phyloP scores from a whole-genome alignment of 2,797 vertebrate genomes.

The Helostoma temminkii region DNA sequence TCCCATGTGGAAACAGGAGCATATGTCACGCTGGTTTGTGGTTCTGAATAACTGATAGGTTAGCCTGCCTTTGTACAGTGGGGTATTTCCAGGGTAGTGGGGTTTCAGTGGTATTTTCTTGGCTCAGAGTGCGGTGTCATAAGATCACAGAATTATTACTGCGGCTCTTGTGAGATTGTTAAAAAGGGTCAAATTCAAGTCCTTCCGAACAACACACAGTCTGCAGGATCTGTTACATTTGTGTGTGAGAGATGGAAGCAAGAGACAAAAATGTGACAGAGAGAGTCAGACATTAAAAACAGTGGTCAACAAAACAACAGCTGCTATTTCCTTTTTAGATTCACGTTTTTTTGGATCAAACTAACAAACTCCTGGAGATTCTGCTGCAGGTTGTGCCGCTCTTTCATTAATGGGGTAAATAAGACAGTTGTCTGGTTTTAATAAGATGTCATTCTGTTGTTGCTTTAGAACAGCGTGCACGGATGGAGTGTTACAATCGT shows the following conservation, averaged over 20 bases:
- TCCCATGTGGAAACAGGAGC: not conserved
- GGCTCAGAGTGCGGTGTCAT: too few relatives aligned
- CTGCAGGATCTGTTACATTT: too few relatives aligned
- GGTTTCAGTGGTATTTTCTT: not conserved
- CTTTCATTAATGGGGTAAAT: constrained; percentile 20
- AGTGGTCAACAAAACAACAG: too few relatives aligned
- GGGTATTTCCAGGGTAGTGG: not conserved
- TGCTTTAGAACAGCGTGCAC: too few relatives aligned
- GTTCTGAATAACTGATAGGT: not conserved
- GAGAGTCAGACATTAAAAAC: constrained; percentile 1
- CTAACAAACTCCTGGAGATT: too few relatives aligned
- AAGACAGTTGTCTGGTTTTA: constrained; percentile 33
- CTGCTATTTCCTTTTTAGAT: too few relatives aligned
- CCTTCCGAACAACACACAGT: too few relatives aligned
- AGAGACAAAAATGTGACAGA: constrained; percentile 1
- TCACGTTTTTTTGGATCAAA: constrained; percentile 5
- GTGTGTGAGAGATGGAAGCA: not conserved
- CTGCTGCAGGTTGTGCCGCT: too few relatives aligned
- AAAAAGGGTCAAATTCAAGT: not conserved
- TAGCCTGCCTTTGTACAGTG: not conserved
- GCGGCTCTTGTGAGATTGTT: constrained; percentile 5
- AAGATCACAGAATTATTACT: not conserved
- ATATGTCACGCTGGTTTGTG: constrained; percentile 1
- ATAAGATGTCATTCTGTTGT: constrained; percentile 26
- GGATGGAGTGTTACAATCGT: too few relatives aligned